A percentile compares a stretch with the other conserved stretches of the same genome.
phyloP scores from a whole-genome alignment of 2,113 vertebrate species.

The Calidris pygmaea region DNA sequence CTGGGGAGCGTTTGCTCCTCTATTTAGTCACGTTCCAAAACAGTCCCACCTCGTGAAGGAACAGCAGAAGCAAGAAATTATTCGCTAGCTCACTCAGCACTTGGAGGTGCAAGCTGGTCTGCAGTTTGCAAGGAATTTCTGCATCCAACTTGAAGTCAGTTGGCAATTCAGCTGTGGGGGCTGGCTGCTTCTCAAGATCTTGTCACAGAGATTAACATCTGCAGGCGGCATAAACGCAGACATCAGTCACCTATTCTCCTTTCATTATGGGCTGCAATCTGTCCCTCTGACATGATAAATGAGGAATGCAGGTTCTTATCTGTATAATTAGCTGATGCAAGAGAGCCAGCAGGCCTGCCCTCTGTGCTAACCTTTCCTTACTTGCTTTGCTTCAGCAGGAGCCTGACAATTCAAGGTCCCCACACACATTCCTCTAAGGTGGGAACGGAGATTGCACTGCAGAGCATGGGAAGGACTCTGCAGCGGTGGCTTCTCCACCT shows the following conservation, averaged over 20 bases:
- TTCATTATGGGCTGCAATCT: background rate
- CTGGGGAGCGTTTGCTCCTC: background rate
- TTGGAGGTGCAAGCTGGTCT: background rate
- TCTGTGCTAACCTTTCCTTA: background rate
- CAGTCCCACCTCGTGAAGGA: background rate
- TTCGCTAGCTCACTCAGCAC: background rate
- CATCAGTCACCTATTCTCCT: background rate
- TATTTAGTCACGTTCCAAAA: background rate
- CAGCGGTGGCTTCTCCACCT: background rate
- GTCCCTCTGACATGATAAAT: background rate
- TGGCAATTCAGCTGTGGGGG: background rate
- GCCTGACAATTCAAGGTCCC: background rate
- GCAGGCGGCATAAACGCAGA: background rate
- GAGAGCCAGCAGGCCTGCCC: background rate
- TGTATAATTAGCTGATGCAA: background rate
- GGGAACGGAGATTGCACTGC: background rate
- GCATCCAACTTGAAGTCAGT: background rate
- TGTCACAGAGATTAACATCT: background rate
- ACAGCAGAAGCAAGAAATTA: background rate
- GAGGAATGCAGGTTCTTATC: background rate
- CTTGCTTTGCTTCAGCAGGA: background rate
- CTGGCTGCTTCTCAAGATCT: background rate
- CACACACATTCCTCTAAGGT: background rate
- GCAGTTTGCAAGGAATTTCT: background rate
- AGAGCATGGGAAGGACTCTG: background rate